phyloP scores from a whole-genome alignment of 2,888 invertebrate species.

The Hyppa rectilinea region DNA sequence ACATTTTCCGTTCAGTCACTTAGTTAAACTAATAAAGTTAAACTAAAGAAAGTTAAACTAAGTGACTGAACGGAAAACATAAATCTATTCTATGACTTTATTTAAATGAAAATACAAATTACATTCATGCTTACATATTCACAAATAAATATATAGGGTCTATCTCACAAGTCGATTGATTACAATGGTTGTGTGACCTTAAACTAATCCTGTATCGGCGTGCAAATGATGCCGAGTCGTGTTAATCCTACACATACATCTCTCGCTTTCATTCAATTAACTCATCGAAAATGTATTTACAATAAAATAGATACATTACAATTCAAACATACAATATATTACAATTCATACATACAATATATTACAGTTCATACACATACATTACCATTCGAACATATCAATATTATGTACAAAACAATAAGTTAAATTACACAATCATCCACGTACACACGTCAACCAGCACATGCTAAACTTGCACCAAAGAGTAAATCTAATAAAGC shows the following conservation, averaged over 20 bases:
- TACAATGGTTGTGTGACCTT: not conserved
- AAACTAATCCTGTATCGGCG: not conserved
- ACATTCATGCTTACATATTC: constrained; percentile 7
- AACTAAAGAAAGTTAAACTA: constrained; percentile 32
- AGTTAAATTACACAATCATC: not conserved
- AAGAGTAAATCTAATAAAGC: not conserved
- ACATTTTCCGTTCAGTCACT: constrained; percentile 42
- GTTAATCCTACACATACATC: not conserved
- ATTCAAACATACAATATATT: not conserved
- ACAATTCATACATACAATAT: not conserved
- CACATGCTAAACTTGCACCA: not conserved
- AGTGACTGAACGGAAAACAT: constrained; percentile 44
- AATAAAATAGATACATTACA: not conserved
- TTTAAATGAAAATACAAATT: constrained; percentile 14
- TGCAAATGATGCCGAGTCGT: not conserved
- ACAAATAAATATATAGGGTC: not conserved
- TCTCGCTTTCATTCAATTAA: not conserved
- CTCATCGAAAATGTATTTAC: constrained; percentile 2
- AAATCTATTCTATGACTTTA: constrained; percentile 23
- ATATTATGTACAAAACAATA: constrained; percentile 19
- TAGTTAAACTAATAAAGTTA: constrained; percentile 38
- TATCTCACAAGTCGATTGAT: not conserved
- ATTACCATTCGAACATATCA: too few species aligned
- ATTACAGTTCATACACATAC: not conserved
- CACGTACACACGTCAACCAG: too few species aligned